Evolutionary conservation across 1,140 invertebrate species (phyloP).

Genomic region (Cardiocondyla obscurior): DNA sequence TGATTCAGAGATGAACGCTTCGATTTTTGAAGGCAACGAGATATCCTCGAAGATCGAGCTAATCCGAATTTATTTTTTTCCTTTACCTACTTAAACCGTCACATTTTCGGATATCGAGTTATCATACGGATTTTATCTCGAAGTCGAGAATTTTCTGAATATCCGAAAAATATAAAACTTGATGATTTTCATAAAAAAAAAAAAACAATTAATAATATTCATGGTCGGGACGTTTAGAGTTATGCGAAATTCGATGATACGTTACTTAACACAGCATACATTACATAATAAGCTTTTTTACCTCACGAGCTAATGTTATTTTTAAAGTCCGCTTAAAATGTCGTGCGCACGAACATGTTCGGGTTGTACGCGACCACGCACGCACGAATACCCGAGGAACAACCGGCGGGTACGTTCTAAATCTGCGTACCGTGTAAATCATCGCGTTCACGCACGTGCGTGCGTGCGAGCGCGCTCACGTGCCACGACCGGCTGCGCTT

Average conservation of each 20-base stretch:
- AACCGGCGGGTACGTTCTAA: slow-evolving; percentile 36
- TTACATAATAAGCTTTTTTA: slow-evolving; percentile 30
- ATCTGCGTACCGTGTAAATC: slow-evolving; percentile 45
- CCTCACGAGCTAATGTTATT: background rate
- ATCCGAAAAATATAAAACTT: background rate
- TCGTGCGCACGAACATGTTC: background rate
- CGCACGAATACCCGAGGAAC: background rate
- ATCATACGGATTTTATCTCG: background rate
- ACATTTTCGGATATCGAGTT: background rate
- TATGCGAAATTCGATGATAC: background rate
- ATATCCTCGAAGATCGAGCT: background rate
- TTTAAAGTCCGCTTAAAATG: slow-evolving; percentile 28
- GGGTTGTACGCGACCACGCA: background rate
- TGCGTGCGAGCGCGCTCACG: slow-evolving; percentile 42
- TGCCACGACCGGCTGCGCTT: slow-evolving; percentile 41
- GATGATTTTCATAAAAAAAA: background rate
- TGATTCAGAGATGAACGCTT: background rate
- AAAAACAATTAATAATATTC: background rate
- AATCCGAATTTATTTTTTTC: background rate
- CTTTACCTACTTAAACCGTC: background rate
- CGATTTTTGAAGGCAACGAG: background rate
- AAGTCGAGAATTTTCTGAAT: background rate
- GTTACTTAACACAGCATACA: background rate
- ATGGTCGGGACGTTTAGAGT: background rate
- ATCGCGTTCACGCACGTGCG: slow-evolving; percentile 44